Conservation (phyloP, 2,113 vertebrate genomes). For the Sylvilagus bachmani region DNA sequence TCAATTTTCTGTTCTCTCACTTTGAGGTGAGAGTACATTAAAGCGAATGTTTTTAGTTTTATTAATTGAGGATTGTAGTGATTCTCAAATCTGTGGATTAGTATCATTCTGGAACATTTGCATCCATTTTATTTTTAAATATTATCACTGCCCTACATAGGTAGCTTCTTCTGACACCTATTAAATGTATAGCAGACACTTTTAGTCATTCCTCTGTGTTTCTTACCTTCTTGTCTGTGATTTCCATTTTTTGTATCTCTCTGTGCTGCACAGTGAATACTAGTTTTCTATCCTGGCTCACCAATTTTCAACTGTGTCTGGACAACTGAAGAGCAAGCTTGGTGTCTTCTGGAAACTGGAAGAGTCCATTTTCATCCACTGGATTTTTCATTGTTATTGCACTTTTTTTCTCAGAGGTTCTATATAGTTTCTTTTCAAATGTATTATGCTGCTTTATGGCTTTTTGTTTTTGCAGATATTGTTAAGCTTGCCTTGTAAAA, state of each 20-base stretch:
- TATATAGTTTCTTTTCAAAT: constrained; percentile 1
- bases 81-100: neutral
- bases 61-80: neutral
- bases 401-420: constrained; percentile 10
- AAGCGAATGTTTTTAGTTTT: neutral
- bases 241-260: neutral
- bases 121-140: neutral
- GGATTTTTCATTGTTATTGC: neutral
- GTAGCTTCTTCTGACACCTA: neutral
- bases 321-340: neutral
- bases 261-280: neutral
- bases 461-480: neutral
- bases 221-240: neutral
- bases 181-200: neutral
- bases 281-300: neutral
- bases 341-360: neutral
- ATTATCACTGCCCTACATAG: neutral
- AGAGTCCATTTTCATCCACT: too few species aligned
- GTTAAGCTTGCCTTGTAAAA: neutral
- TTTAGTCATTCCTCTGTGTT: neutral
- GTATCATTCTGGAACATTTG: neutral
- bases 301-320: neutral
- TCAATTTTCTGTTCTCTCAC: neutral
- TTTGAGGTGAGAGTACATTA: neutral
- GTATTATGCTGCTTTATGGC: neutral